phyloP scores from a whole-genome alignment of 1,140 invertebrate species.

The Oryzaephilus surinamensis region DNA sequence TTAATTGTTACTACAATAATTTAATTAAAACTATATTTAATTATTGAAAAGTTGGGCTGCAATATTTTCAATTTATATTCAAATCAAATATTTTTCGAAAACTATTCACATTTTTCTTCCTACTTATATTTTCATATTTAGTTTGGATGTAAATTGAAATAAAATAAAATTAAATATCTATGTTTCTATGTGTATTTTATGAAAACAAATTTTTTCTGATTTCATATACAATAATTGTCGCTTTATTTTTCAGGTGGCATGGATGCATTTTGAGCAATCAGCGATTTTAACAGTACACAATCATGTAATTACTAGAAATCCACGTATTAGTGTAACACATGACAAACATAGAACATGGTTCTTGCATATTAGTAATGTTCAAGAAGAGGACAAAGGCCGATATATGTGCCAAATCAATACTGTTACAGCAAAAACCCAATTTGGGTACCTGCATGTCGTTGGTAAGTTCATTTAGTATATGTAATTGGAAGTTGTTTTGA shows the following conservation, averaged over 20 bases:
- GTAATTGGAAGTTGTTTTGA: too few relatives aligned
- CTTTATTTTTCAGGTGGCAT: slow-evolving; percentile 65
- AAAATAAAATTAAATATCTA: too few relatives aligned
- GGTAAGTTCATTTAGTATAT: too few relatives aligned
- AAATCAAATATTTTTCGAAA: too few relatives aligned
- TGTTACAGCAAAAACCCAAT: slow-evolving; percentile 82
- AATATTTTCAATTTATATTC: too few relatives aligned
- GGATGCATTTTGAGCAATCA: slow-evolving; percentile 91
- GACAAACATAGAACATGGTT: slow-evolving; percentile 76
- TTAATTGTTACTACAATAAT: too few relatives aligned
- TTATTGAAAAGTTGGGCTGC: too few relatives aligned
- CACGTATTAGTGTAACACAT: slow-evolving; percentile 80
- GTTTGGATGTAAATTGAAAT: too few relatives aligned
- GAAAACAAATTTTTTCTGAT: background rate
- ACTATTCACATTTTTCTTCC: too few relatives aligned
- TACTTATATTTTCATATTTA: too few relatives aligned
- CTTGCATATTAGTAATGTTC: slow-evolving; percentile 81
- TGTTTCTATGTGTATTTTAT: slow-evolving; percentile 1
- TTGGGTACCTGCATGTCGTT: slow-evolving; percentile 85
- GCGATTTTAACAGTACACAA: slow-evolving; percentile 86
- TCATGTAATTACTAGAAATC: slow-evolving; percentile 86
- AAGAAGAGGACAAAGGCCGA: slow-evolving; percentile 79
- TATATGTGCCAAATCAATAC: slow-evolving; percentile 98
- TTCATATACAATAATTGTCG: too few relatives aligned
- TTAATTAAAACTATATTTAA: too few relatives aligned